Conservation (phyloP, 2,888 invertebrate species). For the Parnassius apollo region DNA sequence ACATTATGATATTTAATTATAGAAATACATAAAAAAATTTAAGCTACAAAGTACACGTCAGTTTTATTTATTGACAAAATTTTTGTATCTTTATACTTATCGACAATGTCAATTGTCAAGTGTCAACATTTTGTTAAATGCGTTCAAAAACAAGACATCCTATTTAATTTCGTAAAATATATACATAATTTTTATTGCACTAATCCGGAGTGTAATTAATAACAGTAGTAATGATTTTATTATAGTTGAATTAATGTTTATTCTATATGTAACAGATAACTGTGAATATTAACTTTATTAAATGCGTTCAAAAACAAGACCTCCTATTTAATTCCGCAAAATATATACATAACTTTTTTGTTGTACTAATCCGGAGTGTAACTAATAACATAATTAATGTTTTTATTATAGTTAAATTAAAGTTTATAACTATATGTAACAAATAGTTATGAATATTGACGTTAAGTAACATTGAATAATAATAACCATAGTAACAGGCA, state of each 20-base stretch:
- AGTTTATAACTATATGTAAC: neutral
- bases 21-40: conserved; percentile 18
- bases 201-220: too few species aligned
- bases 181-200: too few species aligned
- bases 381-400: too few species aligned
- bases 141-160: conserved; percentile 10
- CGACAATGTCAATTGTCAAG: neutral
- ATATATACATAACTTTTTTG: too few species aligned
- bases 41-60: conserved; percentile 63
- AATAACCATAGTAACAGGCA: conserved; percentile 1
- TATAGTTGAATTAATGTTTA: neutral
- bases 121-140: neutral
- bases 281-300: too few species aligned
- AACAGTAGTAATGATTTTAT: too few species aligned
- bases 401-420: neutral
- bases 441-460: too few species aligned
- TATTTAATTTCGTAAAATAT: too few species aligned
- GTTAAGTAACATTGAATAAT: neutral
- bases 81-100: conserved; percentile 28
- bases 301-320: conserved; percentile 11
- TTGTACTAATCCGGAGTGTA: too few species aligned
- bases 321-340: neutral
- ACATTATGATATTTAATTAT: conserved; percentile 40
- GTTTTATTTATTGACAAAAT: conserved; percentile 50
- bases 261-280: too few species aligned